These are phyloP conservation scores for Drosophila imparisetae DNA, from an alignment of 2,888 invertebrate species.

Conservation along the genomic window DNA sequence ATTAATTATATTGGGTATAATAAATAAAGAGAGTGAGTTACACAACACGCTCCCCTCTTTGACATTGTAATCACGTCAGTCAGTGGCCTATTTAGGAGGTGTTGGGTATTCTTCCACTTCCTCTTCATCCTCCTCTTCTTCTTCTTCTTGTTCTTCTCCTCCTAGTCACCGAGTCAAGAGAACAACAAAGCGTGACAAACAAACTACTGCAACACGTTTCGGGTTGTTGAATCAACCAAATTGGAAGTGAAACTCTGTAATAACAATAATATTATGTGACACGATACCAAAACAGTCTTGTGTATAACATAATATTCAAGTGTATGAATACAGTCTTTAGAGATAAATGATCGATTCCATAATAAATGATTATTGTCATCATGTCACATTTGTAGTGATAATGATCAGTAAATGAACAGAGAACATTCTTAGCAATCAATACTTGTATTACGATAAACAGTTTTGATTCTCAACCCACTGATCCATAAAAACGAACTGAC, in stretches of 20 bases:
- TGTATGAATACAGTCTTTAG: neutral
- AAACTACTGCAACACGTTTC: constrained; percentile 14
- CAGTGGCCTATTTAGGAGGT: constrained; percentile 67
- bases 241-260: constrained; percentile 25
- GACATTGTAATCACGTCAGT: constrained; percentile 73
- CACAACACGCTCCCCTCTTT: constrained; percentile 52
- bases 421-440: constrained; percentile 6
- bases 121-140: constrained; percentile 2
- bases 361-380: constrained; percentile 8
- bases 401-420: constrained; percentile 19
- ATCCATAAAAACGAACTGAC: constrained; percentile 40
- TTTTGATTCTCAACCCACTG: constrained; percentile 25
- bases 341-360: constrained; percentile 1
- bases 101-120: constrained; percentile 30
- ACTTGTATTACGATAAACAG: neutral
- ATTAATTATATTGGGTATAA: constrained; percentile 70
- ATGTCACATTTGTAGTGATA: constrained; percentile 23
- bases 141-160: neutral
- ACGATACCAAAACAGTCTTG: constrained; percentile 9
- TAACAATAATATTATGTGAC: constrained; percentile 19
- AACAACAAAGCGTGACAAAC: constrained; percentile 58
- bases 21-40: constrained; percentile 69
- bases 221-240: constrained; percentile 30
- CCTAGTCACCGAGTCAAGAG: constrained; percentile 4
- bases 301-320: neutral